Base-by-base conservation (phyloP, 1,140 invertebrate species). In the Ephestia elutella region DNA sequence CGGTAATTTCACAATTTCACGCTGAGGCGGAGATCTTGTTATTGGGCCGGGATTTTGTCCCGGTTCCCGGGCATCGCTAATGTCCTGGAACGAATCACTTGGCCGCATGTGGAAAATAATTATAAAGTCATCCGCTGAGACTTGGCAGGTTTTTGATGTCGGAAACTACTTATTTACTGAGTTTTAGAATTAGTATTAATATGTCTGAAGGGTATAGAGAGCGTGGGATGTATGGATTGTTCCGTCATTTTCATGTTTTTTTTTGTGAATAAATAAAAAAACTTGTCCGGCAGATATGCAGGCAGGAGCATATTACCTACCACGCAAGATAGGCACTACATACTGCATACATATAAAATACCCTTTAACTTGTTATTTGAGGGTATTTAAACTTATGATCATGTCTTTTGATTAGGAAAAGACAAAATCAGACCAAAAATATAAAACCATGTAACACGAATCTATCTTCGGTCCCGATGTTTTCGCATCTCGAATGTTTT, bases 1-100 rank as follows among this genome's bases (percentile, higher is more conserved):
- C 71, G 76, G 80, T 75, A 83, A 84, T 84, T 84, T 84, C 70
- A 82, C 80, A 86, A 87, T 87, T 87, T 86, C 85, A 87, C 82
- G 85, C 72, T 77, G 73, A 78, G 79, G 25, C 73, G 79, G 75
- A 82, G 72, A 83, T 80, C 80, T 84, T 76, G 82, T 87, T 83
- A 80, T 73, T 74, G 66, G 76, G 44, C 71, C 65, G 79, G 79
- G 78, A 79, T 80, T 75, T 69, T 53, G 63, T 69, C 70, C 74
- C 70, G 60, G 64, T 68, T 65, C 68, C 71, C 73, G 75, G 69
- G 62, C 71, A 74, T 69, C 73, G 74, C 73, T 85, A 86, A 87
- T 82, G 79, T 79, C 55, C 73, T 63, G 80, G 77, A 84, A 85
- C 85, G 75, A 86, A 86, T 82, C 75, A 70, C 62, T 63, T 58